These are phyloP conservation scores for Dicyrtoma fusca DNA, from an alignment of 2,888 invertebrate species.

Conservation along the genomic window DNA sequence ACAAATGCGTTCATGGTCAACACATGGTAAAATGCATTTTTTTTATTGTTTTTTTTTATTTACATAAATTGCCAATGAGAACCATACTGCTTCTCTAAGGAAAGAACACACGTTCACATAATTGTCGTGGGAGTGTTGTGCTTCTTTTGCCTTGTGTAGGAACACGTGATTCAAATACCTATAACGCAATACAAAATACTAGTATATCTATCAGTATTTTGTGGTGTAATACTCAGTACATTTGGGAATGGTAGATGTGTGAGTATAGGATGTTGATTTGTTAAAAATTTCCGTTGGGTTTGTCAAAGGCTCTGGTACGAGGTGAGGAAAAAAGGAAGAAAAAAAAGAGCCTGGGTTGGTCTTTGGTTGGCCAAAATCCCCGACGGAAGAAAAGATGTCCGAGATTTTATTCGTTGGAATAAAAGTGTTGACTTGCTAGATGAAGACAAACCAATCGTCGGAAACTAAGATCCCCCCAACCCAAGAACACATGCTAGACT, in stretches of 20 bases:
- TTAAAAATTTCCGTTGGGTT: not conserved
- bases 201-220: too few species aligned
- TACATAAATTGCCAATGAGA: too few species aligned
- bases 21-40: too few species aligned
- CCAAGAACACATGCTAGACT: constrained; percentile 35
- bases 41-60: too few species aligned
- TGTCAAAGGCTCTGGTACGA: not conserved
- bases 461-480: constrained; percentile 22
- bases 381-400: constrained; percentile 28
- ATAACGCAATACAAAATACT: too few species aligned
- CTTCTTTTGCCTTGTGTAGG: too few species aligned
- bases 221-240: too few species aligned
- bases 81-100: too few species aligned
- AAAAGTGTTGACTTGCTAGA: constrained; percentile 36
- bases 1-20: too few species aligned
- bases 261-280: not conserved
- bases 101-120: not conserved
- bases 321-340: constrained; percentile 4
- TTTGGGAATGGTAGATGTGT: too few species aligned
- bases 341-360: constrained; percentile 7
- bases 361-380: constrained; percentile 14
- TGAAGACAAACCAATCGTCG: constrained; percentile 29
- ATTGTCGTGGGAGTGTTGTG: too few species aligned
- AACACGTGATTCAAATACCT: too few species aligned
- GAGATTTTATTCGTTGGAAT: constrained; percentile 32